Evolutionary conservation across 1,140 invertebrate genomes (phyloP), one percentile per base, ranked within the genome.

Genomic region (Varroa destructor): DNA sequence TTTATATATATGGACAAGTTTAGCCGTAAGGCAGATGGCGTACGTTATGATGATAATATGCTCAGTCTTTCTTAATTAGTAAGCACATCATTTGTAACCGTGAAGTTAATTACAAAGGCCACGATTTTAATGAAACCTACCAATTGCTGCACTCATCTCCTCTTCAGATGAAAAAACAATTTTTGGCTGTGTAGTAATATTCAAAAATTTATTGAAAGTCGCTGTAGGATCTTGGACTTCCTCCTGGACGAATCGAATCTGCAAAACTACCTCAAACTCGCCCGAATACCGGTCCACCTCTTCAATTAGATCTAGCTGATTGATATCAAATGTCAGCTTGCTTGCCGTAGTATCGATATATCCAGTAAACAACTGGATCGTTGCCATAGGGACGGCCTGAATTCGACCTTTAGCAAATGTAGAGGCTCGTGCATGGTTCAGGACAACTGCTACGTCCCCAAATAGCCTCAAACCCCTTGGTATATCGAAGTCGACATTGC

Each of bases 351-450:
- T 83, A 1, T 84, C 81, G 55, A 93, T 85, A 77, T 89, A 93
- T 43, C 91, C 91, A 36, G 91, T 90, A 78, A 93, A 88, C 75
- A 95, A 88, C 80, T 91, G 88, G 1, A 94, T 77, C 73, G 91
- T 87, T 40, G 61, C 61, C 14, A 67, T 67, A 46, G 75, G 43
- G 90, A 87, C 74, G 95, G 91, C 79, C 90, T 91, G 73, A 93
- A 88, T 5, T 90, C 88, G 82, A 76, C 87, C 86, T 74, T 89
- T 86, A 12, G 87, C 87, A 10, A 93, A 83, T 51, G 89, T 89
- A 77, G 91, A 83, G 72, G 40, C 74, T 1, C 92, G 83, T 3
- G 91, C 91, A 82, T 96, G 93, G 77, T 87, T 90, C 6, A 90
- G 81, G 43, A 87, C 82, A 51, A 95, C 78, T 1, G 87, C 87